phyloP scores from a whole-genome alignment of 2,113 vertebrate species.

The Onychorhynchus coronatus region DNA sequence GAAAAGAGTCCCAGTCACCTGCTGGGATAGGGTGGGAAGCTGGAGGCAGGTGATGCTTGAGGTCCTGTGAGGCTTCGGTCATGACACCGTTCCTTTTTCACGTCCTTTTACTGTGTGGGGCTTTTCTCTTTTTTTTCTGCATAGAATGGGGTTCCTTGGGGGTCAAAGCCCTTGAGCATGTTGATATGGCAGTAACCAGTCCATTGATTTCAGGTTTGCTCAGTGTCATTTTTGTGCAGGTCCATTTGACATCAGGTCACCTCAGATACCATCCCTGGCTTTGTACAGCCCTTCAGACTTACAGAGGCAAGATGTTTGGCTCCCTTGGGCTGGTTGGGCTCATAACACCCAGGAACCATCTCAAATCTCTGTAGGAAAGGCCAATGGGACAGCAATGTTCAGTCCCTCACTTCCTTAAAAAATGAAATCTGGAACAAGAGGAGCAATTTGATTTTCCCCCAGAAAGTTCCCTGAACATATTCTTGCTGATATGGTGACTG shows the following conservation, averaged over 20 bases:
- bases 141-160: accelerated
- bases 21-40: background rate
- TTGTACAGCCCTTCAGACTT: background rate
- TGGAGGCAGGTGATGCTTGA: background rate
- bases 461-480: background rate
- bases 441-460: background rate
- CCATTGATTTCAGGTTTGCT: background rate
- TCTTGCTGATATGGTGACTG: background rate
- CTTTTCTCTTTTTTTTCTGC: background rate
- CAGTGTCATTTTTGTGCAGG: background rate
- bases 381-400: background rate
- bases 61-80: background rate
- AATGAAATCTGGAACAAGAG: background rate
- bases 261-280: background rate
- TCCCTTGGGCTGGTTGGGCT: background rate
- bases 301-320: background rate
- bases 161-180: background rate
- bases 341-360: background rate
- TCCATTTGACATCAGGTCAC: background rate
- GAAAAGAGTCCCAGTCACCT: background rate
- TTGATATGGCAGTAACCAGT: background rate
- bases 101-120: background rate
- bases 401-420: background rate
- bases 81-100: background rate
- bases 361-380: background rate